Conservation (phyloP, 2,113 vertebrate genomes). For the Arvicanthis niloticus region DNA sequence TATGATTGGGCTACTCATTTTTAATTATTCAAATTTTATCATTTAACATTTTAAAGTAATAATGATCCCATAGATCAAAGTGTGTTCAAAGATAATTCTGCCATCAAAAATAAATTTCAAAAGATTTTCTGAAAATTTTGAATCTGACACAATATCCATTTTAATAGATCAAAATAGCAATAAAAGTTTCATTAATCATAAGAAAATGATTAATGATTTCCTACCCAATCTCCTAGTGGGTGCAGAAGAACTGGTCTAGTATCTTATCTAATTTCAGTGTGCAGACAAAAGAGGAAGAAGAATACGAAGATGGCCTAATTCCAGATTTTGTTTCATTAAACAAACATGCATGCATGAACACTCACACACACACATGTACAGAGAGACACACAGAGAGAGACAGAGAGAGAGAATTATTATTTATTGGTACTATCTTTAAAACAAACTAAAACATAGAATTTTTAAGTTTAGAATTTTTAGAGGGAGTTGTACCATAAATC, state of each 20-base stretch:
- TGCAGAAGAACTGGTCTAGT: not conserved
- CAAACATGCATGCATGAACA: not conserved
- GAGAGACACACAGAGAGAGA: too few species aligned
- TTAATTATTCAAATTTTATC: not conserved
- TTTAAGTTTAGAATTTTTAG: not conserved
- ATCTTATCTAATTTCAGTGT: not conserved
- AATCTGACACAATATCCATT: not conserved
- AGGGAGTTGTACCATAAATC: not conserved
- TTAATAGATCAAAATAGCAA: not conserved
- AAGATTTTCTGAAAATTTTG: not conserved
- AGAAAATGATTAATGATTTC: not conserved
- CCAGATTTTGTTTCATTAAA: not conserved
- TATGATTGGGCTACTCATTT: not conserved
- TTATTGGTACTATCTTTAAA: not conserved
- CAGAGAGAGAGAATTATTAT: not conserved
- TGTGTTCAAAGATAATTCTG: not conserved
- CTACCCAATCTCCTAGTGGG: not conserved
- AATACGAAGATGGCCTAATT: not conserved
- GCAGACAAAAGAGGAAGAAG: not conserved
- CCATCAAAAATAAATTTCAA: not conserved
- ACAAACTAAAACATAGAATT: not conserved
- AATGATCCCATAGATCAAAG: not conserved
- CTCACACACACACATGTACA: too few species aligned
- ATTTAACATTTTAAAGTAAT: not conserved
- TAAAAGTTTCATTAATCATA: not conserved